Conservation (phyloP, 2,113 vertebrate species). For the Isichthys henryi region DNA sequence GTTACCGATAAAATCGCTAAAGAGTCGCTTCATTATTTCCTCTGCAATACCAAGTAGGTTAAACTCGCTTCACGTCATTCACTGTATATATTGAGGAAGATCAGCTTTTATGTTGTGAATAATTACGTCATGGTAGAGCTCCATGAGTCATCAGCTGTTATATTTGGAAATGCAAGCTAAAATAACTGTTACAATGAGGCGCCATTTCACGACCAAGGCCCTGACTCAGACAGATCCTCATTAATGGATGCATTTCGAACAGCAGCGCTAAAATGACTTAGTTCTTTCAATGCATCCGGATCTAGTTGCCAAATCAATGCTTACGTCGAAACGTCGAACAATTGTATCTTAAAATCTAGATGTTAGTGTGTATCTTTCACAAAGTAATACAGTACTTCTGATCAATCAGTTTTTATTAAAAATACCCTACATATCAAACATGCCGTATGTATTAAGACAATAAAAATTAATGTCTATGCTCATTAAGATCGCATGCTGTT, state of each 20-base stretch:
- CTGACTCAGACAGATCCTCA: not conserved
- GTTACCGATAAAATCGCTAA: too few species aligned
- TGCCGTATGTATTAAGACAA: not conserved
- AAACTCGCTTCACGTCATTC: too few species aligned
- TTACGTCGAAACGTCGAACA: not conserved
- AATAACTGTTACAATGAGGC: not conserved
- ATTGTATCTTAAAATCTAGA: not conserved
- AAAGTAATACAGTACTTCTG: not conserved
- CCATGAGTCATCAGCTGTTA: not conserved
- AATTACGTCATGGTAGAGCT: not conserved
- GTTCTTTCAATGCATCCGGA: not conserved
- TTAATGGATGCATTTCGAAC: not conserved
- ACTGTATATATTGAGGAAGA: too few species aligned
- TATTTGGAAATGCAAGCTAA: not conserved
- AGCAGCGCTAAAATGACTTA: not conserved
- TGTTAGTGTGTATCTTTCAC: not conserved
- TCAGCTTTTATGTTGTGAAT: not conserved
- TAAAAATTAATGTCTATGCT: not conserved
- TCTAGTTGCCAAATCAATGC: not conserved
- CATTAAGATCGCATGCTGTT: not conserved
- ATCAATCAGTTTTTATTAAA: not conserved
- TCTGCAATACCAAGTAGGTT: too few species aligned
- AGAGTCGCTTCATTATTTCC: too few species aligned
- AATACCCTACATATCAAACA: not conserved
- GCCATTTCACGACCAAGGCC: not conserved